phyloP scores from a whole-genome alignment of 2,797 vertebrate genomes.

The Ispidina picta region DNA sequence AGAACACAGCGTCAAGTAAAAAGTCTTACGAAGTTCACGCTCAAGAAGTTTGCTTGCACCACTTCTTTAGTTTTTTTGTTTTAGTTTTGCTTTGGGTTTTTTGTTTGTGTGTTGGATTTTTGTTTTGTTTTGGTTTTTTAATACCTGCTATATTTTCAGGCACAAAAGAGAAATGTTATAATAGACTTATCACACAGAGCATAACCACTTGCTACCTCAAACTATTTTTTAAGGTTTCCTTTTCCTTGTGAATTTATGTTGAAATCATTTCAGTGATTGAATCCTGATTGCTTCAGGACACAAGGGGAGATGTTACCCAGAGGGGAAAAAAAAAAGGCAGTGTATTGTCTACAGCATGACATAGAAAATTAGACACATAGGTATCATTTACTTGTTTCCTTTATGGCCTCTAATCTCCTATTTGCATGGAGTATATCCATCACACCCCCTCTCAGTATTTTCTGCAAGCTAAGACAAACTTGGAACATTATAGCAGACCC shows the following conservation, averaged over 20 bases:
- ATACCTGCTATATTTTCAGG: neutral
- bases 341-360: neutral
- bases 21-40: neutral
- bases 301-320: neutral
- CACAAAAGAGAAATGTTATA: neutral
- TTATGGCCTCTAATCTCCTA: constrained; percentile 20
- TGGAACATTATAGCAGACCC: neutral
- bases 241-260: constrained; percentile 43
- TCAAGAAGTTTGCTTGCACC: neutral
- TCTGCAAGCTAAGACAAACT: neutral
- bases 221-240: constrained; percentile 32
- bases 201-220: constrained; percentile 1
- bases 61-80: neutral
- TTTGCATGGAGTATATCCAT: constrained; percentile 32
- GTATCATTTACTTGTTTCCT: constrained; percentile 9
- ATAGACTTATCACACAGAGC: neutral
- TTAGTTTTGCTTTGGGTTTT: too few relatives aligned
- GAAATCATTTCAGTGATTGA: constrained; percentile 45
- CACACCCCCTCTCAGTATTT: neutral
- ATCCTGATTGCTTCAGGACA: constrained; percentile 15
- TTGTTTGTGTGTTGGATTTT: too few relatives aligned
- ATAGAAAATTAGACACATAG: constrained; percentile 53
- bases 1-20: neutral
- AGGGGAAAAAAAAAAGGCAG: neutral
- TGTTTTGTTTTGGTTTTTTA: neutral